phyloP scores from a whole-genome alignment of 2,797 vertebrate species.

The Notolabrus celidotus region DNA sequence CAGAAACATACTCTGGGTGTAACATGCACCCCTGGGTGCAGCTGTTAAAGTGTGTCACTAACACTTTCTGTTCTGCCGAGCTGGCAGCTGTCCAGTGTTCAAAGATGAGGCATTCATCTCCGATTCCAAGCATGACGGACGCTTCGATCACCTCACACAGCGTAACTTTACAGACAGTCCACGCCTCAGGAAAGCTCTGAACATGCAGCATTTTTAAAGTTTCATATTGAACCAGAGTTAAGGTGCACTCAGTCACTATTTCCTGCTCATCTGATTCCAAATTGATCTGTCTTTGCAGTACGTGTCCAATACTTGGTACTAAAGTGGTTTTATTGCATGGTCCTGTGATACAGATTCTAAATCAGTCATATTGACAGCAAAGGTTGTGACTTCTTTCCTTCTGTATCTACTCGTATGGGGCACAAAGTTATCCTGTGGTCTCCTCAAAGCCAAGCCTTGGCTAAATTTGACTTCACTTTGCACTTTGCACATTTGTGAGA shows the following conservation, averaged over 20 bases:
- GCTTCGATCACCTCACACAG: neutral
- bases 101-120: constrained; percentile 30
- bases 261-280: too few species aligned
- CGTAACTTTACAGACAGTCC: neutral
- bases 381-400: too few species aligned
- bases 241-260: neutral
- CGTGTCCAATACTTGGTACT: too few species aligned
- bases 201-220: neutral
- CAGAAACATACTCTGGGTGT: neutral
- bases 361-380: too few species aligned
- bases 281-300: too few species aligned
- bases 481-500: too few species aligned
- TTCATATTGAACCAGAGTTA: neutral
- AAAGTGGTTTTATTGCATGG: too few species aligned
- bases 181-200: neutral
- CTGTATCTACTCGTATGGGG: too few species aligned
- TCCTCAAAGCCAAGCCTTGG: too few species aligned
- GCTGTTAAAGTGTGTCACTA: constrained; percentile 26
- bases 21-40: constrained; percentile 18
- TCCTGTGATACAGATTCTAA: too few species aligned
- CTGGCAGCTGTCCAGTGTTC: constrained; percentile 18
- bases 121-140: constrained; percentile 43
- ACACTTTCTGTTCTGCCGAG: constrained; percentile 23
- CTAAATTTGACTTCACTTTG: too few species aligned
- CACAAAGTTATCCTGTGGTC: too few species aligned